Percentiles rank a stretch among this genome's conserved stretches.
phyloP scores from a whole-genome alignment of 2,888 invertebrate genomes.

The Cactoblastis cactorum region DNA sequence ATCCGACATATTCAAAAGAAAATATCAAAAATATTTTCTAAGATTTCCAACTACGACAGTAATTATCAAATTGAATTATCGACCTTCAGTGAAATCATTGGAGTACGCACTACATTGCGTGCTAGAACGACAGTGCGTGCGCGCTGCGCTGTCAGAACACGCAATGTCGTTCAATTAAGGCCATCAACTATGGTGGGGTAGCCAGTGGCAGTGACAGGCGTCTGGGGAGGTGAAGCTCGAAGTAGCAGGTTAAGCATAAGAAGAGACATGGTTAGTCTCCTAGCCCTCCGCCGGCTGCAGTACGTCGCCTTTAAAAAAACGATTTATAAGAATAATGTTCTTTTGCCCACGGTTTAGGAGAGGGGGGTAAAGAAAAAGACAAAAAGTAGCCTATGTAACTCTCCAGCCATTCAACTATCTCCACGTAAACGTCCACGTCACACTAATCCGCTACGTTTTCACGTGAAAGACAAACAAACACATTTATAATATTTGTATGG shows the following conservation, averaged over 20 bases:
- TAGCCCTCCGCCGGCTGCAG: conserved; percentile 38
- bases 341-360: no score
- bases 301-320: conserved; percentile 45
- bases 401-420: no score
- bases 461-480: no score
- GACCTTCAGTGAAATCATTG: background rate
- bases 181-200: background rate
- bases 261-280: conserved; percentile 29
- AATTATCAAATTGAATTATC: no score
- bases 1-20: no score
- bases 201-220: background rate
- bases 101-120: background rate
- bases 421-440: no score
- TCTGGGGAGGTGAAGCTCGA: background rate
- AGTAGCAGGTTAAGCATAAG: background rate
- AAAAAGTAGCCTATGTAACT: no score
- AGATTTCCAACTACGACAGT: no score
- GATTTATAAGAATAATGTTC: background rate
- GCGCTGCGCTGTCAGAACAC: background rate
- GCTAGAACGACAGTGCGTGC: background rate
- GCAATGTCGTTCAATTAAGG: background rate
- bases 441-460: no score
- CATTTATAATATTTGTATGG: no score
- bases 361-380: no score
- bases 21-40: no score